Evolutionary conservation across 2,797 vertebrate species (phyloP).

Genomic region (Sebastes reedi): DNA sequence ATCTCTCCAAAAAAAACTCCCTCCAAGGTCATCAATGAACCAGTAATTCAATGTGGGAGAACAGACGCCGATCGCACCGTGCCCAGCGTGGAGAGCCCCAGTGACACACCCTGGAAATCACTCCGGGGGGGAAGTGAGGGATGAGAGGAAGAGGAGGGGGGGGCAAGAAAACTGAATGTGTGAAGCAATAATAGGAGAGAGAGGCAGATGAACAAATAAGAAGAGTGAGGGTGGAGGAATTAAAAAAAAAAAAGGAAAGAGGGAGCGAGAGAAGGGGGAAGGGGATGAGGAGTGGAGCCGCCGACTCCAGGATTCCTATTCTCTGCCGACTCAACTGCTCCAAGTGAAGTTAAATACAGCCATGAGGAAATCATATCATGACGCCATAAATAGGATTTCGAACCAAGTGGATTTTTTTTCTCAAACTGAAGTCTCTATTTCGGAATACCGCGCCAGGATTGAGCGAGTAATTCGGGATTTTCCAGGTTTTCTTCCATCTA

Average conservation of each 20-base stretch:
- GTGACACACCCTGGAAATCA: constrained; percentile 44
- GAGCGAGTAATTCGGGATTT: constrained; percentile 68
- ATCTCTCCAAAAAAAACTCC: constrained; percentile 1
- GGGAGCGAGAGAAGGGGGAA: background rate
- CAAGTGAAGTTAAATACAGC: constrained; percentile 21
- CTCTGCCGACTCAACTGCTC: background rate
- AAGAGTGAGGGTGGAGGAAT: background rate
- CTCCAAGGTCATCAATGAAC: constrained; percentile 65
- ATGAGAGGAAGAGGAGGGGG: background rate
- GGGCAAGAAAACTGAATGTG: background rate
- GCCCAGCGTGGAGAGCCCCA: background rate
- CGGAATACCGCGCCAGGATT: constrained; percentile 58
- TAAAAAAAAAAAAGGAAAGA: background rate
- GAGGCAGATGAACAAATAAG: constrained; percentile 24
- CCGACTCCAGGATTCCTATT: constrained; percentile 29
- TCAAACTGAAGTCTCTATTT: constrained; percentile 44
- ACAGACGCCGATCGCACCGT: background rate
- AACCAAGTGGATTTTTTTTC: constrained; percentile 59
- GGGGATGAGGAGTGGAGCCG: constrained; percentile 16
- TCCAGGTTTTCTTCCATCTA: constrained; percentile 65
- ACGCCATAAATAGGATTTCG: constrained; percentile 66
- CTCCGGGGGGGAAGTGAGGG: constrained; percentile 19
- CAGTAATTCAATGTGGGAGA: constrained; percentile 25
- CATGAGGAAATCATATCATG: constrained; percentile 51
- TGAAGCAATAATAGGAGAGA: constrained; percentile 7